Base-by-base conservation (phyloP, 1,140 invertebrate genomes). In the Venturia canescens region DNA sequence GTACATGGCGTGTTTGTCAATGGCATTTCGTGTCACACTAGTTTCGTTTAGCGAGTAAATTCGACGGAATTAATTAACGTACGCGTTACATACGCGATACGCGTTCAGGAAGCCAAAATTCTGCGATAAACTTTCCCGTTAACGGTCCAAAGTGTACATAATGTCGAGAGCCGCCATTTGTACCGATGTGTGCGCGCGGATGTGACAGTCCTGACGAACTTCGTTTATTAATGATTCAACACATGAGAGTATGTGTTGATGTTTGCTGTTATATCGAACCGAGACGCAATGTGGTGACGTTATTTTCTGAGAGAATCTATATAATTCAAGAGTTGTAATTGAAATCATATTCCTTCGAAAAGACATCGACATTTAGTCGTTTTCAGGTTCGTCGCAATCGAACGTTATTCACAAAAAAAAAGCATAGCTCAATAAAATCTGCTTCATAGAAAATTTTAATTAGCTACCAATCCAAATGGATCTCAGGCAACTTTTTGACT, bases 41-140 rank as follows among this genome's bases (percentile, higher is more conserved):
- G 67, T 80, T 80, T 80, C 69, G 34, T 69, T 80, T 80, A 80
- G 78, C 70, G 78, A 13, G 34, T n/a, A 34, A 50, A 67, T 74
- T 74, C 69, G 67, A 80, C 27, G 67, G 48, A 80, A 80, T 74
- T 72, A 80, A 80, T 80, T 74, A 80, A 72, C 67, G 66, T 70
- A 80, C 66, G 48, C 50, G 21, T 38, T 72, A 80, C 69, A 34
- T 29, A 38, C 27, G 18, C n/a, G 18, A 31, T 60, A 34, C 21
- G 26, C 31, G 50, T 53, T n/a, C 50, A 53, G 50, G n/a, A 53
- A 13, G 63, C 11, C 11, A 48, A 78, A 78, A 48, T 78, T 48
- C 44, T 1, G 23, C 63, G 48, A 67, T 63, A 78, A 78, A 78
- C 48, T 78, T 67, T 75, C 50, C 23, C 38, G 63, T 76, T 29